Conservation (phyloP, 2,797 vertebrate genomes). For the Sitta carolinensis region DNA sequence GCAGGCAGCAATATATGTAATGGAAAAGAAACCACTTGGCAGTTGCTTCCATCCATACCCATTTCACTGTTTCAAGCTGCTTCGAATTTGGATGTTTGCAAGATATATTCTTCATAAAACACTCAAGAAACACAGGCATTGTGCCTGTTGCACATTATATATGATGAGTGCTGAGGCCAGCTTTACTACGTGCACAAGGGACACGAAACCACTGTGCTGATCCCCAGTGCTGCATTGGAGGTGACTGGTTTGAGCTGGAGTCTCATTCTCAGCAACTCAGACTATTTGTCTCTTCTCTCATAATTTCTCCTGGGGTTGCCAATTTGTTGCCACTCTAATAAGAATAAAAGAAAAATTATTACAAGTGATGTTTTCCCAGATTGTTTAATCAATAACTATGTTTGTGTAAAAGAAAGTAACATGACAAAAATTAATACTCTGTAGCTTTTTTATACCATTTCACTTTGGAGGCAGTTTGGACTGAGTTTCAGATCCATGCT, state of each 20-base stretch:
- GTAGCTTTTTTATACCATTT: not conserved
- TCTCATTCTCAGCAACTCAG: not conserved
- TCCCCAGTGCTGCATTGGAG: not conserved
- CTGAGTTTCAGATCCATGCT: not conserved
- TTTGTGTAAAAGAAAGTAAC: not conserved
- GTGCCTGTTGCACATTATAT: not conserved
- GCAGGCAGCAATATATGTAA: not conserved
- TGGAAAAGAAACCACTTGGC: not conserved
- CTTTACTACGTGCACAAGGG: not conserved
- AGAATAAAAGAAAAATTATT: not conserved
- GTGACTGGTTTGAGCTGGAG: not conserved
- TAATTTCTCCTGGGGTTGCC: not conserved
- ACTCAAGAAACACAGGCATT: not conserved
- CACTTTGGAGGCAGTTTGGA: not conserved
- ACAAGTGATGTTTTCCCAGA: not conserved
- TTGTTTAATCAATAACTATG: not conserved
- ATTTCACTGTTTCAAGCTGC: not conserved
- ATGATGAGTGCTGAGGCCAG: not conserved
- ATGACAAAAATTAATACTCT: not conserved
- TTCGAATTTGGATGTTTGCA: not conserved
- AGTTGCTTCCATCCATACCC: not conserved
- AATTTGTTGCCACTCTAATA: not conserved
- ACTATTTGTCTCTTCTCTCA: not conserved
- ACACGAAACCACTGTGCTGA: not conserved
- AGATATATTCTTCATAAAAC: not conserved